These are phyloP conservation scores for Troides oblongomaculatus DNA, from an alignment of 2,888 invertebrate genomes.

Conservation along the genomic window DNA sequence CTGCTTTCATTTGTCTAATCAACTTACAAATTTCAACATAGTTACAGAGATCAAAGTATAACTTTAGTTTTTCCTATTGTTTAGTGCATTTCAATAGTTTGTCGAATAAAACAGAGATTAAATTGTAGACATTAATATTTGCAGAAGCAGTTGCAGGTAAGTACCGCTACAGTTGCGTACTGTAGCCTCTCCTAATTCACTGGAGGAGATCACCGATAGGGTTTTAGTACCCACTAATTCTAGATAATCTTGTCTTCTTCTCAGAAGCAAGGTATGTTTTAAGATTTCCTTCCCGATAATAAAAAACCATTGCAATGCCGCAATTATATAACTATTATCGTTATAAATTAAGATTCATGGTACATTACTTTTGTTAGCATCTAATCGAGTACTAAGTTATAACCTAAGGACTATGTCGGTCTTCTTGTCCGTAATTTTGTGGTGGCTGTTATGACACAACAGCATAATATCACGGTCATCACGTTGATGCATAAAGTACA, in stretches of 20 bases:
- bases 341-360: too few relatives aligned
- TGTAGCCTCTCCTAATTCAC: too few relatives aligned
- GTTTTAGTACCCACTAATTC: too few relatives aligned
- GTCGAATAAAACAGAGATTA: not conserved
- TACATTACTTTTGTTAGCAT: too few relatives aligned
- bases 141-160: not conserved
- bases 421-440: not conserved
- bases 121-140: not conserved
- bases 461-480: not conserved
- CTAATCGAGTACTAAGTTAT: not conserved
- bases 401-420: not conserved
- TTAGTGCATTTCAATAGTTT: not conserved
- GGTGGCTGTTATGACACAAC: not conserved
- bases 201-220: too few relatives aligned
- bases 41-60: not conserved
- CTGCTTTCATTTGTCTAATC: constrained; percentile 9
- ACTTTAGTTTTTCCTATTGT: not conserved
- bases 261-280: too few relatives aligned
- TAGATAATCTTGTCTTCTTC: too few relatives aligned
- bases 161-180: not conserved
- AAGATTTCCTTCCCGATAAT: too few relatives aligned
- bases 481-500: not conserved
- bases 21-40: constrained; percentile 19
- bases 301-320: too few relatives aligned
- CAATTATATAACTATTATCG: too few relatives aligned